Evolutionary conservation across 2,888 invertebrate species (phyloP), one percentile per base, ranked within the genome.

Genomic region (Operophtera brumata): DNA sequence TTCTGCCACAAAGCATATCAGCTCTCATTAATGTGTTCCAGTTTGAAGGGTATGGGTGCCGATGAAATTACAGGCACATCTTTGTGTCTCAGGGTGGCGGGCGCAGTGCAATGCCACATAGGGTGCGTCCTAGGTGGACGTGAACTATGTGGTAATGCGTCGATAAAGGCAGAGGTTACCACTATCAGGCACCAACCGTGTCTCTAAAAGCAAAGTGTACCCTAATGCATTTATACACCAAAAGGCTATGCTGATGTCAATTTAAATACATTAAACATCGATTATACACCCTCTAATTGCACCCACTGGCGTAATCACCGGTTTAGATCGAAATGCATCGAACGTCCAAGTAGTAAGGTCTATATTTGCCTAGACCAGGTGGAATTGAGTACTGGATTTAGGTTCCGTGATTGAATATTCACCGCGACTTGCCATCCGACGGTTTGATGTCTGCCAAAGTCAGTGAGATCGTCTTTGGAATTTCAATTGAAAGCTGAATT

Each of bases 391-490:
- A 70, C 64, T 69, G 67, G 72, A 73, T 80, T 78, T 75, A 70
- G 74, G 71, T 66, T 62, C 60, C 62, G 73, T 82, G 80, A 84
- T 83, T 80, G 82, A 85, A 84, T 85, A 84, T 84, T 84, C 83
- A 78, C 71, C 77, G 65, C 72, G 74, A 72, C 30, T 67, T 69
- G 69, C 64, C 66, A 70, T 75, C 78, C 70, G 70, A 70, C 71
- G 70, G 76, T 78, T 75, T 77, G 75, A 76, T 82, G 76, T 75
- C 67, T 71, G 69, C 68, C 69, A 57, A 63, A 66, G 67, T 65
- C 65, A 45, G 62, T 64, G 65, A 41, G 51, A 61, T 61, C 69
- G 62, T 67, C 71, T 71, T 71, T 66, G 59, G 62, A 65, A 66
- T 52, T 57, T 48, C 47, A 30, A 51, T 51, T 34, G 43, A 36